phyloP scores from a whole-genome alignment of 2,888 invertebrate genomes.

The Piscicola geometra region DNA sequence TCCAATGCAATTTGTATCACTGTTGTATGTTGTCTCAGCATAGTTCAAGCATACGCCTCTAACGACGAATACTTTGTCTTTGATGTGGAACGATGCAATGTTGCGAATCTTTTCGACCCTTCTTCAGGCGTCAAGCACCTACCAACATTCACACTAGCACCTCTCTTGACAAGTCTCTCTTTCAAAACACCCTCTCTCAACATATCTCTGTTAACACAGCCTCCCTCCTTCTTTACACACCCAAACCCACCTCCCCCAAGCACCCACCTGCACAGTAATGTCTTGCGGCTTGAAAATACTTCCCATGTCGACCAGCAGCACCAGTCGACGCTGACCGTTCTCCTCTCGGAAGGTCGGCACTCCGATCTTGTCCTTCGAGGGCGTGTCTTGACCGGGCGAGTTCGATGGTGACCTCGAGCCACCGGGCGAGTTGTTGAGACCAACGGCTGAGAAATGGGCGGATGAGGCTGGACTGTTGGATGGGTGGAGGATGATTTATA shows the following conservation, averaged over 20 bases:
- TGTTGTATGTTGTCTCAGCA: too few relatives aligned
- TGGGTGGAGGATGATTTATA: too few relatives aligned
- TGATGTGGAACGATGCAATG: too few relatives aligned
- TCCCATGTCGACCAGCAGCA: slow-evolving; percentile 37
- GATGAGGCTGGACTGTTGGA: slow-evolving; percentile 42
- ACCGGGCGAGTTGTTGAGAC: slow-evolving; percentile 39
- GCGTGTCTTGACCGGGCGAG: slow-evolving; percentile 38
- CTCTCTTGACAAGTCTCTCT: too few relatives aligned
- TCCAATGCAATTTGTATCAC: too few relatives aligned
- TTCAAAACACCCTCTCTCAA: too few relatives aligned
- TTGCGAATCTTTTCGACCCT: neutral
- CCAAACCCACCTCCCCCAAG: neutral
- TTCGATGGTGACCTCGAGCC: slow-evolving; percentile 42
- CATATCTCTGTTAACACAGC: neutral
- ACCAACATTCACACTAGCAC: neutral
- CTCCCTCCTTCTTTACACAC: neutral
- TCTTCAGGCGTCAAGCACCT: neutral
- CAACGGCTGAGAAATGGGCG: slow-evolving; percentile 38
- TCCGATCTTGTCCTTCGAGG: slow-evolving; percentile 37
- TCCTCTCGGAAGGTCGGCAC: slow-evolving; percentile 39
- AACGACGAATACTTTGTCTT: too few relatives aligned
- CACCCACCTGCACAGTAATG: slow-evolving; percentile 43
- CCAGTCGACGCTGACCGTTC: slow-evolving; percentile 33
- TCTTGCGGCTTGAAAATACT: slow-evolving; percentile 41
- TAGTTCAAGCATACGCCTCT: too few relatives aligned